phyloP scores from a whole-genome alignment of 2,113 vertebrate species.

The Zingel zingel region DNA sequence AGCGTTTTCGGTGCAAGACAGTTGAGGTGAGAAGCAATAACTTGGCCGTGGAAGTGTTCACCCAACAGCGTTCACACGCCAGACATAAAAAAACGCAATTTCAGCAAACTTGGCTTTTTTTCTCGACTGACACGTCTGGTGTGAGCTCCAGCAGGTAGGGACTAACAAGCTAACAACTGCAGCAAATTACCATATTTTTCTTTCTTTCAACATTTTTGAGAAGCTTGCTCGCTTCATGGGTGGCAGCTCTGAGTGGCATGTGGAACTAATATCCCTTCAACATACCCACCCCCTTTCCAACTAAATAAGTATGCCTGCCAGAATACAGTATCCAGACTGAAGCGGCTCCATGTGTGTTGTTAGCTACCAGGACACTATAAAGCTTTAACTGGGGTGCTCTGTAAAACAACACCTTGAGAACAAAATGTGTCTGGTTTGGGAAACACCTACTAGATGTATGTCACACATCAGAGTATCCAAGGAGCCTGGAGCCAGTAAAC shows the following conservation, averaged over 20 bases:
- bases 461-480: background rate
- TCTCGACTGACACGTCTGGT: conserved; percentile 52
- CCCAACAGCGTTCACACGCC: conserved; percentile 35
- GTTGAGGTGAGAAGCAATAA: conserved; percentile 46
- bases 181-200: conserved; percentile 74
- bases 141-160: conserved; percentile 65
- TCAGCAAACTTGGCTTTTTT: conserved; percentile 56
- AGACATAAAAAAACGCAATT: conserved; percentile 50
- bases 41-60: conserved; percentile 47
- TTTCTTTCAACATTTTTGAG: conserved; percentile 70
- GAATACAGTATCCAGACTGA: conserved; percentile 62
- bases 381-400: conserved; percentile 51
- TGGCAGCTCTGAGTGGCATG: conserved; percentile 72
- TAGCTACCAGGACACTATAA: conserved; percentile 47
- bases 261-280: conserved; percentile 77
- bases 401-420: conserved; percentile 52
- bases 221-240: conserved; percentile 73
- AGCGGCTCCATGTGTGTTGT: conserved; percentile 53
- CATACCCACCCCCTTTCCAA: conserved; percentile 34
- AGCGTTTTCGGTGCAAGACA: background rate
- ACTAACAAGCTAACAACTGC: conserved; percentile 74
- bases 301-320: conserved; percentile 64
- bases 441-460: conserved; percentile 31
- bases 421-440: conserved; percentile 32
- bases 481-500: background rate